phyloP scores from a whole-genome alignment of 2,113 vertebrate genomes.

The Budorcas taxicolor region DNA sequence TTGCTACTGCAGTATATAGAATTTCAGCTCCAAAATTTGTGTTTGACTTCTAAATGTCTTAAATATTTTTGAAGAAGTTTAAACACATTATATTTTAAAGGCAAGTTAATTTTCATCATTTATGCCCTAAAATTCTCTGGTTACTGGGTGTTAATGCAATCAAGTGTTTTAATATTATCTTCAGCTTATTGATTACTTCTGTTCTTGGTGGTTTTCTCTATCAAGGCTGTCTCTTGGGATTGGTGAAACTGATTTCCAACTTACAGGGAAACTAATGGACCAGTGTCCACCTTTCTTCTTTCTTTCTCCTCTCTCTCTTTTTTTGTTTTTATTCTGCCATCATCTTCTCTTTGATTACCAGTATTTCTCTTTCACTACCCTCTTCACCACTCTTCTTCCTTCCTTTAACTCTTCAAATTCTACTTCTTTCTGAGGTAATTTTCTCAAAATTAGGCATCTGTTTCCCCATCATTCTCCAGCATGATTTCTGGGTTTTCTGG shows the following conservation, averaged over 20 bases:
- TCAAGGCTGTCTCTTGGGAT: neutral
- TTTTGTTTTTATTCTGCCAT: neutral
- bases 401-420: neutral
- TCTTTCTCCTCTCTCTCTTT: neutral
- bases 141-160: neutral
- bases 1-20: neutral
- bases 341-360: neutral
- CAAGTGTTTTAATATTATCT: neutral
- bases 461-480: neutral
- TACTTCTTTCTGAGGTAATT: neutral
- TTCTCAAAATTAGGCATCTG: neutral
- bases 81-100: neutral
- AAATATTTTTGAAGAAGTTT: neutral
- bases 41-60: neutral
- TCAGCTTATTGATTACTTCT: neutral
- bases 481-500: neutral
- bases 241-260: neutral
- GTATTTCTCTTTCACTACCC: neutral
- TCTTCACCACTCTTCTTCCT: neutral
- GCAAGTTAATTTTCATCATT: neutral
- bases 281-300: neutral
- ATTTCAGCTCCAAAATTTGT: conserved; percentile 17
- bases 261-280: neutral
- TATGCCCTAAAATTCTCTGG: neutral
- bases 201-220: neutral